Evolutionary conservation across 1,140 invertebrate species (phyloP), one percentile per base, ranked within the genome.

Genomic region (Pteromalus puparum): DNA sequence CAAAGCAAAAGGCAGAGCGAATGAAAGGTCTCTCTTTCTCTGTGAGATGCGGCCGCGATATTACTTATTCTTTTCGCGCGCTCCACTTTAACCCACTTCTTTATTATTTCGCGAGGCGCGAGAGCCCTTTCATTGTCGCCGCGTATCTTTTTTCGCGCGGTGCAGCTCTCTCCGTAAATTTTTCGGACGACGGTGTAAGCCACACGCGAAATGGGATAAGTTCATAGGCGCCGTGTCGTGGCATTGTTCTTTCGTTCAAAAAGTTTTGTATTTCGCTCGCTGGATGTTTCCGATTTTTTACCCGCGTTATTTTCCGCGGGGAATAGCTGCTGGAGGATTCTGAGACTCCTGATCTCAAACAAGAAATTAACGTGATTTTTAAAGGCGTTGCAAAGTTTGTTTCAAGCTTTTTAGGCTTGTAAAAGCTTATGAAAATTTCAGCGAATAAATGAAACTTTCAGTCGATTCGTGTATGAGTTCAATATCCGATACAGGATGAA

Each of bases 51-150:
- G 21, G 34, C 24, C 24, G 15, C 68, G 46, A 42, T 82, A 82
- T 82, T 82, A 82, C 81, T 82, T 82, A 82, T 82, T 82, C 81
- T 82, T 26, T 61, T 72, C 72, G 65, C 70, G 21, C 21, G 68
- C 34, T 82, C 28, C 24, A 34, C 67, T 80, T 80, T 81, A 81
- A 81, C 68, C 68, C 72, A 73, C 79, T 81, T 81, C 42, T 73
- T 70, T 80, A 34, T 82, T 74, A 73, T 73, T 82, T 65, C 70
- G 61, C 80, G 42, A 2, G 24, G 24, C 24, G 67, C 67, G 28
- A 70, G 67, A 5, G 18, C 18, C 53, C 53, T 61, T 61, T 61
- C 53, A 61, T 61, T 61, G 53, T 61, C 53, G 21, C 5, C 53
- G 53, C 53, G 53, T 61, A 61, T 61, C 15, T 61, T 7, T 61